These are phyloP conservation scores for Aphelocoma californica DNA, from an alignment of 2,797 vertebrate species.

Conservation along the genomic window DNA sequence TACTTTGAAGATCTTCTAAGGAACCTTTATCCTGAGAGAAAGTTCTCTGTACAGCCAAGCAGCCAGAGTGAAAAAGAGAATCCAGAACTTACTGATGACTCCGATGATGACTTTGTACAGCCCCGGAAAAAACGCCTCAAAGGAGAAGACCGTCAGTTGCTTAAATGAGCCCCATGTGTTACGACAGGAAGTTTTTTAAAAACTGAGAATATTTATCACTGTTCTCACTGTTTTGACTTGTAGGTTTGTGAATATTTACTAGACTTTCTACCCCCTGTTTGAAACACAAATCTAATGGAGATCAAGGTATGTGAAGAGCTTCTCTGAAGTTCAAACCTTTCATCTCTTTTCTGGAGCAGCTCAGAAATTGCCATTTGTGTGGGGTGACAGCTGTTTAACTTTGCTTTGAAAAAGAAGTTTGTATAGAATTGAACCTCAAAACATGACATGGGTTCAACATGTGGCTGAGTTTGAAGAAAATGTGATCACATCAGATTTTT, in stretches of 20 bases:
- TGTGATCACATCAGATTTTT: conserved; percentile 44
- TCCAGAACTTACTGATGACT: conserved; percentile 72
- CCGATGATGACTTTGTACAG: conserved; percentile 77
- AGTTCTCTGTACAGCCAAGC: conserved; percentile 68
- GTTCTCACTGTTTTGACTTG: conserved; percentile 36
- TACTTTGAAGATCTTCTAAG: conserved; percentile 80
- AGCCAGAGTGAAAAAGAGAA: conserved; percentile 68
- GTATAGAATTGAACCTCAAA: conserved; percentile 39
- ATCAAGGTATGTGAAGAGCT: neutral
- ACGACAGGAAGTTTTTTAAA: neutral
- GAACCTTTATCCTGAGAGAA: conserved; percentile 76
- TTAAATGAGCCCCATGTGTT: conserved; percentile 61
- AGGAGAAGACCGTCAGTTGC: conserved; percentile 74
- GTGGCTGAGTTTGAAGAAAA: conserved; percentile 59
- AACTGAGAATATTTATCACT: conserved; percentile 53
- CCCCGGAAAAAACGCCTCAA: conserved; percentile 81
- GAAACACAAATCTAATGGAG: neutral
- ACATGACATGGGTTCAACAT: conserved; percentile 49
- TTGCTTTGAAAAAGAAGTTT: conserved; percentile 46
- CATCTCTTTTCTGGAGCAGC: neutral
- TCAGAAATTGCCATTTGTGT: neutral
- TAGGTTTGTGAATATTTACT: conserved; percentile 51
- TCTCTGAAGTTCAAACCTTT: conserved; percentile 33
- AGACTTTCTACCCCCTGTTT: conserved; percentile 12
- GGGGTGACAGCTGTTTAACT: conserved; percentile 30